Evolutionary conservation across 2,797 vertebrate genomes (phyloP).

Genomic region (Microctenopoma stevenorrisi): DNA sequence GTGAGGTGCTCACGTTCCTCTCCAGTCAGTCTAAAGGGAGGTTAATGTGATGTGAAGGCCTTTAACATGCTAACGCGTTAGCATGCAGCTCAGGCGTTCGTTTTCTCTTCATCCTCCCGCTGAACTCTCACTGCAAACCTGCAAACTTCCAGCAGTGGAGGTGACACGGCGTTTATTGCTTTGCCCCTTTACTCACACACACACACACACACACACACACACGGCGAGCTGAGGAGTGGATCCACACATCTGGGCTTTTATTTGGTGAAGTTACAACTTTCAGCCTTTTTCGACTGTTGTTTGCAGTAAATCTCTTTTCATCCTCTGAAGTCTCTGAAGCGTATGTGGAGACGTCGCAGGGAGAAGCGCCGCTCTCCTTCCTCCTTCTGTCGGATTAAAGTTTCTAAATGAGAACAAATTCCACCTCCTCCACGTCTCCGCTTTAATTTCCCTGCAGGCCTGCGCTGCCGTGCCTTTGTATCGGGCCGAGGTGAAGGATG

Average conservation of each 20-base stretch:
- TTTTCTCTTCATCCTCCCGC: constrained; percentile 27
- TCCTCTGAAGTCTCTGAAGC: constrained; percentile 54
- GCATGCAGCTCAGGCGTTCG: constrained; percentile 7
- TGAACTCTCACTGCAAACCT: constrained; percentile 10
- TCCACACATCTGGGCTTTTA: neutral
- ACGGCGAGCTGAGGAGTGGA: too few relatives aligned
- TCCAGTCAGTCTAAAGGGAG: too few relatives aligned
- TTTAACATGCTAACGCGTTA: constrained; percentile 20
- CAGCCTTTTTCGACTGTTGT: constrained; percentile 13
- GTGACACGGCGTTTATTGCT: constrained; percentile 73
- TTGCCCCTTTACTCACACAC: constrained; percentile 38
- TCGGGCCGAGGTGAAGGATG: constrained; percentile 68
- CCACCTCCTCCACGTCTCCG: constrained; percentile 56
- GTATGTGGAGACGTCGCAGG: constrained; percentile 17
- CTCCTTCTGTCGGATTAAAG: constrained; percentile 62
- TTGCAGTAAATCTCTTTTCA: constrained; percentile 62
- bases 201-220: too few relatives aligned
- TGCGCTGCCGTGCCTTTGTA: constrained; percentile 45
- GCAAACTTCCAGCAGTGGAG: constrained; percentile 44
- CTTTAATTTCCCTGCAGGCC: constrained; percentile 79
- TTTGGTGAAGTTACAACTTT: constrained; percentile 7
- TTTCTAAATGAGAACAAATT: constrained; percentile 75
- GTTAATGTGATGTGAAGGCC: too few relatives aligned
- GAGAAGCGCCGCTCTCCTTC: constrained; percentile 9
- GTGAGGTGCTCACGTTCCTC: too few relatives aligned